phyloP scores from a whole-genome alignment of 2,113 vertebrate species.

The Istiophorus platypterus region DNA sequence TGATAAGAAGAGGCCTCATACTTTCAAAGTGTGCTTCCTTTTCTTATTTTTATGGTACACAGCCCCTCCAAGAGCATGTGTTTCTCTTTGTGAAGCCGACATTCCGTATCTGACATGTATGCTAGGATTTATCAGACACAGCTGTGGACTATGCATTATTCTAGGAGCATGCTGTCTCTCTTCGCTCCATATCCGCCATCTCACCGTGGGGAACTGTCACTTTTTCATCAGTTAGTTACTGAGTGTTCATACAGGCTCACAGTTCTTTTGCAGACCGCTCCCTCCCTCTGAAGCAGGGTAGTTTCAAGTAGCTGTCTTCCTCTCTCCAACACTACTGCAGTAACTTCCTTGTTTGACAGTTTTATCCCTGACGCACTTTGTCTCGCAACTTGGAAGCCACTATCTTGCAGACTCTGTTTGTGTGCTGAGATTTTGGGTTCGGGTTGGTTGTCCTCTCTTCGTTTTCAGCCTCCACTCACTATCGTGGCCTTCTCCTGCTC shows the following conservation, averaged over 20 bases:
- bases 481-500: constrained; percentile 23
- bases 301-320: constrained; percentile 71
- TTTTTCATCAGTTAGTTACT: constrained; percentile 74
- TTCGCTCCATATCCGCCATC: constrained; percentile 63
- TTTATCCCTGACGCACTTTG: constrained; percentile 72
- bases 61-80: constrained; percentile 39
- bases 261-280: constrained; percentile 53
- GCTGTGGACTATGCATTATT: constrained; percentile 66
- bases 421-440: constrained; percentile 52
- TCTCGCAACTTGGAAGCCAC: constrained; percentile 66
- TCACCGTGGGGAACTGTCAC: constrained; percentile 77
- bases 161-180: constrained; percentile 60
- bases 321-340: constrained; percentile 65
- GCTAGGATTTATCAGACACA: constrained; percentile 55
- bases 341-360: constrained; percentile 75
- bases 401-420: constrained; percentile 65
- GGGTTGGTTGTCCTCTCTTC: constrained; percentile 22
- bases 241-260: constrained; percentile 61
- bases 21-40: constrained; percentile 28
- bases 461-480: neutral
- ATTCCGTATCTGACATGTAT: constrained; percentile 53
- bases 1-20: constrained; percentile 40
- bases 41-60: constrained; percentile 24
- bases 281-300: constrained; percentile 43
- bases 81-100: constrained; percentile 42